A percentile compares a stretch with the other conserved stretches of the same genome.
phyloP scores from a whole-genome alignment of 2,888 invertebrate species.

The Seira sanloemensis region DNA sequence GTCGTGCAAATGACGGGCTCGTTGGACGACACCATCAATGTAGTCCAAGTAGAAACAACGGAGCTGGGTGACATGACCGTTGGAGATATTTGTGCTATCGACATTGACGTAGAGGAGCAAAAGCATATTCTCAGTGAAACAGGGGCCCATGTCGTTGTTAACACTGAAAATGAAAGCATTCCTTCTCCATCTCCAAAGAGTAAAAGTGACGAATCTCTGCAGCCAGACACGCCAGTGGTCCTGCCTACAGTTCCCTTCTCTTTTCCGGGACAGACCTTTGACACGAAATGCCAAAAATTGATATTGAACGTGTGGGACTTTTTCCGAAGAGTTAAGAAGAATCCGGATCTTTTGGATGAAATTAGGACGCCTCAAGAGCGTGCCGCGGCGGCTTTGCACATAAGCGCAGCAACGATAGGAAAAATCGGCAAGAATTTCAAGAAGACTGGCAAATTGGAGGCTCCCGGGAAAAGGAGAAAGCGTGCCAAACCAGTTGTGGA shows the following conservation, averaged over 20 bases:
- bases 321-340: conserved; percentile 69
- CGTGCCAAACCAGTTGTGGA: conserved; percentile 68
- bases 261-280: conserved; percentile 72
- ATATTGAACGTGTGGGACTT: conserved; percentile 73
- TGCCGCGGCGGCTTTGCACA: conserved; percentile 69
- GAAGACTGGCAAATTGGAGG: conserved; percentile 67
- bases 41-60: conserved; percentile 52
- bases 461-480: conserved; percentile 64
- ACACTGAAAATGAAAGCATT: conserved; percentile 36
- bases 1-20: conserved; percentile 44
- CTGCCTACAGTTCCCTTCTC: conserved; percentile 68
- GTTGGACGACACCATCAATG: conserved; percentile 45
- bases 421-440: conserved; percentile 70
- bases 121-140: conserved; percentile 56
- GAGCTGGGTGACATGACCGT: conserved; percentile 1
- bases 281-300: conserved; percentile 70
- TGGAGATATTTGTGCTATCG: conserved; percentile 43
- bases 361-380: conserved; percentile 69
- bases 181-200: neutral
- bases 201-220: neutral
- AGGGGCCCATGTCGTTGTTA: conserved; percentile 55
- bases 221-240: neutral
- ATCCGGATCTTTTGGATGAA: conserved; percentile 67
- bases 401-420: conserved; percentile 69
- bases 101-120: conserved; percentile 50